Conservation (phyloP, 2,888 invertebrate genomes). For the Tinea semifulvella region DNA sequence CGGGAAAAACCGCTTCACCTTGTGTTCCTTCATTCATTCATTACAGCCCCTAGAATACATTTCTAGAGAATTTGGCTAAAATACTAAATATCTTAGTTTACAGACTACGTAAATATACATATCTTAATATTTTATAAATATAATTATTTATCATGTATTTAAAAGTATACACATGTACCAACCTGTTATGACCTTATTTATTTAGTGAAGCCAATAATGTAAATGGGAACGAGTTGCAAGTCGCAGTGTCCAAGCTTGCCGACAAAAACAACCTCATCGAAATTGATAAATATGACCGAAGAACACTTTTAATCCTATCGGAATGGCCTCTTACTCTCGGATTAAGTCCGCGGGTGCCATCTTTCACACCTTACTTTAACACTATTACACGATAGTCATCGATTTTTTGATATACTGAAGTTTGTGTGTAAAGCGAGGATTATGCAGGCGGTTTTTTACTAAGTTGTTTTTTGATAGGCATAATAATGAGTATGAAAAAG, state of each 20-base stretch:
- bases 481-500: too few species aligned
- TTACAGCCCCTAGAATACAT: too few species aligned
- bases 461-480: too few species aligned
- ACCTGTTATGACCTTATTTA: too few species aligned
- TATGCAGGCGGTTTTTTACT: neutral
- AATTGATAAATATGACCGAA: slow-evolving; percentile 10
- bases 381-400: slow-evolving; percentile 9
- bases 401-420: slow-evolving; percentile 10
- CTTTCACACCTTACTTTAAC: slow-evolving; percentile 8
- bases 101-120: too few species aligned
- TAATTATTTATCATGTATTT: too few species aligned
- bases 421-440: slow-evolving; percentile 3
- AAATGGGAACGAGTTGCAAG: slow-evolving; percentile 2
- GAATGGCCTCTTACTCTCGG: slow-evolving; percentile 12
- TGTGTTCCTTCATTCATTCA: too few species aligned
- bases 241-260: neutral
- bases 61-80: too few species aligned
- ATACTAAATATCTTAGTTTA: too few species aligned
- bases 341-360: slow-evolving; percentile 11
- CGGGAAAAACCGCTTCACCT: too few species aligned
- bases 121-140: too few species aligned
- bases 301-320: slow-evolving; percentile 13
- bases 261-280: slow-evolving; percentile 11
- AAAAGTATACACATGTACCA: too few species aligned
- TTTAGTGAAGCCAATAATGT: neutral